Conservation (phyloP, 1,140 invertebrate genomes). For the Dendrolimus punctatus region DNA sequence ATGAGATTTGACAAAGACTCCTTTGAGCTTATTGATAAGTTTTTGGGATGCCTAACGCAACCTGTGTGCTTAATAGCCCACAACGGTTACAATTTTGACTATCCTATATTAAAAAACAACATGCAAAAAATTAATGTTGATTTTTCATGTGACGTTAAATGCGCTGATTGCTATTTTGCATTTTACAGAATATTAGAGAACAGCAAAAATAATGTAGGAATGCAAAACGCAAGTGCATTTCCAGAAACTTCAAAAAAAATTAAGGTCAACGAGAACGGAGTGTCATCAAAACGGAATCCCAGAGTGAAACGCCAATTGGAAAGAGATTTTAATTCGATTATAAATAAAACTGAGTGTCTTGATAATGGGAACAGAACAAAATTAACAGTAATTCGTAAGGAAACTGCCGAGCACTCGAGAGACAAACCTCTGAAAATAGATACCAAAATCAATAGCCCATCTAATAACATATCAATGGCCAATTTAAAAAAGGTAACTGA, state of each 20-base stretch:
- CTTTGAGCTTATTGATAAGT: slow-evolving; percentile 72
- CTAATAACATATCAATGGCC: no score
- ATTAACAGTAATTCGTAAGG: no score
- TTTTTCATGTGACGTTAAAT: slow-evolving; percentile 68
- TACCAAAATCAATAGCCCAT: no score
- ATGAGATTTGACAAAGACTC: slow-evolving; percentile 71
- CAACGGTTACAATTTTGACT: slow-evolving; percentile 85
- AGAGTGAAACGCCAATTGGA: neutral
- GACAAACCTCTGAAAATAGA: neutral
- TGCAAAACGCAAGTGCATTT: neutral
- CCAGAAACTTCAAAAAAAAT: neutral
- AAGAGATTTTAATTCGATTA: no score
- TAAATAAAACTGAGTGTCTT: no score
- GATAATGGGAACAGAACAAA: no score
- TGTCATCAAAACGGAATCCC: neutral
- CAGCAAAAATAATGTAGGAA: neutral
- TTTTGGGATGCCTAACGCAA: slow-evolving; percentile 74
- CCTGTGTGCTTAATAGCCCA: slow-evolving; percentile 86
- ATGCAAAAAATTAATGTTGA: slow-evolving; percentile 47
- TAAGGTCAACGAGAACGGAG: neutral
- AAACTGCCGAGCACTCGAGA: no score
- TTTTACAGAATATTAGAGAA: slow-evolving; percentile 55
- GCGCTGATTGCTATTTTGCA: slow-evolving; percentile 70
- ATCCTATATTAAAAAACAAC: slow-evolving; percentile 60
- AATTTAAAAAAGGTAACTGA: no score